Evolutionary conservation across 2,797 vertebrate species (phyloP), one percentile per base, ranked within the genome.

Genomic region (Pipistrellus kuhlii): DNA sequence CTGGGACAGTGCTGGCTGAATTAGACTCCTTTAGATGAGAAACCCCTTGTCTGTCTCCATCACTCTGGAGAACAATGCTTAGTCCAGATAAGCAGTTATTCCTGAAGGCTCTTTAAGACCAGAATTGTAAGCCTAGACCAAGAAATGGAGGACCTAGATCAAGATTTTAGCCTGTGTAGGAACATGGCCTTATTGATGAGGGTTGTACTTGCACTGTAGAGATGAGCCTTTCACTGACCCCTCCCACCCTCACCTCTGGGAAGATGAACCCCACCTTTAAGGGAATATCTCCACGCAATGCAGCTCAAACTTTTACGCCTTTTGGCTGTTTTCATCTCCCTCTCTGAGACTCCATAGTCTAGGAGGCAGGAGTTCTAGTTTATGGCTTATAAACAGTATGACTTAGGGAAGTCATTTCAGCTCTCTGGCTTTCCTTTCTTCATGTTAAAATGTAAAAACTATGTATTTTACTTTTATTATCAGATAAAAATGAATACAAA

Each of bases 391-490:
- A 55, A 62, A 35, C 13, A 73, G 21, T 55, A 57, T 88, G 90
- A 94, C 59, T 78, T 94, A 75, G 18, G 62, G 14, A 92, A 92
- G 80, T 92, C 92, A 80, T 85, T 93, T 91, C 51, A 85, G 78
- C 62, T 96, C 41, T 96, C 84, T 44, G 12, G 82, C 48, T 69
- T 90, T 76, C 55, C 64, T 64, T 86, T 85, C 64, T 90, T 76
- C 48, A 51, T 53, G 69, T 69, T 96, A 90, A 95, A 84, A 94
- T 76, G 51, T 14, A 69, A 18, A 41, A 27, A 80, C 84, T 86
- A 23, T n/a, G n/a, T 46, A 46, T 69, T 89, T 90, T 87, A 68
- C 51, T 75, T 87, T 93, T 57, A 94, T 94, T 88, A 88, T 83
- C 62, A 87, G 95, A 81, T 44, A 68, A 89, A 97, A 81, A 89